Base-by-base conservation (phyloP, 2,888 invertebrate genomes). In the Drosophila pegasa region DNA sequence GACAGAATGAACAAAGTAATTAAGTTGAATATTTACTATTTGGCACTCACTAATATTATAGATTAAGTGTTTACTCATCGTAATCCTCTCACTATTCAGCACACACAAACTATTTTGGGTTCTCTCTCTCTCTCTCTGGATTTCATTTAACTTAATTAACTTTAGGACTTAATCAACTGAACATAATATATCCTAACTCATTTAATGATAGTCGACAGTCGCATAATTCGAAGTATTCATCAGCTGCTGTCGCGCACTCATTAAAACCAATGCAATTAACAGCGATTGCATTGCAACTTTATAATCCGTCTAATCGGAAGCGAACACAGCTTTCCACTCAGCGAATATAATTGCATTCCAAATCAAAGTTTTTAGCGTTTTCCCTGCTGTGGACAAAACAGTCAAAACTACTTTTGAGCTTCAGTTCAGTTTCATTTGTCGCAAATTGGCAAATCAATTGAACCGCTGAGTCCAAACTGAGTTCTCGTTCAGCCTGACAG, bases 311-410 rank as follows among this genome's bases (percentile, higher is more conserved):
- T 80, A 68, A 71, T 80, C 52, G 57, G 37, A 27, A 45, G 37
- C 45, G 54, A 72, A 80, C 75, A 80, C 35, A 60, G 51, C 38
- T 83, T 77, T 64, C 51, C 75, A 77, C 75, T 75, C 67, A 71
- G 27, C 43, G 27, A 33, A 41, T 51, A 64, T 50, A 54, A 52
- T 50, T 62, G 38, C 48, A 64, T 54, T 59, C 18, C 20, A 77
- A 71, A 9, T 7, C 8, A 55, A 78, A 71, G 29, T 80, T 66
- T 76, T 57, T 35, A 2, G 16, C 57, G 48, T 37, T 51, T 48
- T 31, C 14, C 12, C 14, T 41, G 22, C 22, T 22, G 16, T 16
- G 38, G 9, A 14, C 29, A 51, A 38, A 43, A 18, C n/a, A 16
- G 22, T 40, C 20, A 12, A 47, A 35, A 27, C 14, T 50, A 43